phyloP scores from a whole-genome alignment of 2,113 vertebrate species.

The Agelaius tricolor region DNA sequence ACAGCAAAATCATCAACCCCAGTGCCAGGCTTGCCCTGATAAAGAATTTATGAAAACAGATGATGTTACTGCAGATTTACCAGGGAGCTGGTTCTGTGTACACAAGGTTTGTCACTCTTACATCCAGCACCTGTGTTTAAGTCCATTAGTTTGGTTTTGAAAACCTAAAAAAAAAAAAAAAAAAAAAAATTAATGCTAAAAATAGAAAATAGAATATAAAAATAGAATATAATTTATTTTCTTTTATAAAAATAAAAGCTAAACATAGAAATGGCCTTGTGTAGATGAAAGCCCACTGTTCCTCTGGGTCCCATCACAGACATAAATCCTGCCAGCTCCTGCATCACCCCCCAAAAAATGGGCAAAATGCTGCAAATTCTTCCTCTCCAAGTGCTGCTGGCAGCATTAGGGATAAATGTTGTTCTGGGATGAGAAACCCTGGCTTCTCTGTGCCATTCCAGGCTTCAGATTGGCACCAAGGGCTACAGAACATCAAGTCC shows the following conservation, averaged over 20 bases:
- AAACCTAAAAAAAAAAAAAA: no score
- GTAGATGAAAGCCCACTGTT: background rate
- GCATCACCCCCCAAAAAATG: background rate
- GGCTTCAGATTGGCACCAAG: background rate
- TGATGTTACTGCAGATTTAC: background rate
- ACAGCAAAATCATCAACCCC: background rate
- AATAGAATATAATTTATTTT: background rate
- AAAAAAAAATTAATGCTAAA: no score
- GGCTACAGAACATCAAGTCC: background rate
- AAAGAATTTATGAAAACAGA: background rate
- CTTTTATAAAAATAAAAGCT: no score
- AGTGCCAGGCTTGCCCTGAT: background rate
- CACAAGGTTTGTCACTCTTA: background rate
- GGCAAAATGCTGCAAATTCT: background rate
- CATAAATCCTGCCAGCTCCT: background rate
- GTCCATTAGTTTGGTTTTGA: background rate
- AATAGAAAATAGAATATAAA: background rate
- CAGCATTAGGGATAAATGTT: background rate
- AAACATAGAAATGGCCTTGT: background rate
- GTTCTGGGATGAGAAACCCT: background rate
- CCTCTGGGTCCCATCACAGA: background rate
- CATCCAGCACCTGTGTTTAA: background rate
- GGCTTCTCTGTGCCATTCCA: background rate
- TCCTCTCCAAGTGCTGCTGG: background rate
- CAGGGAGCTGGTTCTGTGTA: background rate